Conservation (phyloP, 2,888 invertebrate species). For the Euphydryas editha region DNA sequence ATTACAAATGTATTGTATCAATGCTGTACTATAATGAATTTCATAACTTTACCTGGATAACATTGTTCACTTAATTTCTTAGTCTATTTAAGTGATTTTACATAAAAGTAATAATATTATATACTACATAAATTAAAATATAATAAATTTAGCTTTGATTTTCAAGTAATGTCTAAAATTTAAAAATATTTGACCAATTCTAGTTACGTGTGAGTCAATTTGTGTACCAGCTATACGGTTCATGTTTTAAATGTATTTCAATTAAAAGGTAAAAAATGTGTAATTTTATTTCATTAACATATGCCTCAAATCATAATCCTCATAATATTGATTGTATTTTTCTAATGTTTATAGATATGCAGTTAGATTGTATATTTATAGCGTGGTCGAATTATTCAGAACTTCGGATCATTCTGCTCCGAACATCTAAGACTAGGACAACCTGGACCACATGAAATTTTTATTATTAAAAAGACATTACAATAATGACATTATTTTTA, state of each 20-base stretch:
- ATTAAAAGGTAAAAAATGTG: constrained; percentile 47
- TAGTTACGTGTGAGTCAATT: constrained; percentile 66
- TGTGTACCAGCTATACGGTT: constrained; percentile 59
- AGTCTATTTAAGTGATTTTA: not conserved
- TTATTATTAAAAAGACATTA: too few species aligned
- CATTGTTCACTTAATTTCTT: not conserved
- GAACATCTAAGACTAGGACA: too few species aligned
- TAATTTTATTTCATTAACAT: not conserved
- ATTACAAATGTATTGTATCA: too few species aligned
- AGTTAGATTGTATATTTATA: too few species aligned
- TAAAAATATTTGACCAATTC: constrained; percentile 59
- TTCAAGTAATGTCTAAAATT: constrained; percentile 12
- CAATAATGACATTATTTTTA: too few species aligned
- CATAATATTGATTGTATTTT: too few species aligned
- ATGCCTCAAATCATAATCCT: not conserved
- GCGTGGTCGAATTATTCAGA: too few species aligned
- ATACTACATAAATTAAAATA: constrained; percentile 2
- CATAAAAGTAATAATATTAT: not conserved
- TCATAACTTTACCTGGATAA: not conserved
- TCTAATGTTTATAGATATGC: too few species aligned
- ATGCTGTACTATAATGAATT: not conserved
- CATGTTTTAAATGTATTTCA: constrained; percentile 61
- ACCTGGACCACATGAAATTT: too few species aligned
- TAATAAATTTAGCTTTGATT: constrained; percentile 17
- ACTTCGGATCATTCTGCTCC: too few species aligned